Conservation (phyloP, 2,888 invertebrate species). For the Cryptosula pallasiana region DNA sequence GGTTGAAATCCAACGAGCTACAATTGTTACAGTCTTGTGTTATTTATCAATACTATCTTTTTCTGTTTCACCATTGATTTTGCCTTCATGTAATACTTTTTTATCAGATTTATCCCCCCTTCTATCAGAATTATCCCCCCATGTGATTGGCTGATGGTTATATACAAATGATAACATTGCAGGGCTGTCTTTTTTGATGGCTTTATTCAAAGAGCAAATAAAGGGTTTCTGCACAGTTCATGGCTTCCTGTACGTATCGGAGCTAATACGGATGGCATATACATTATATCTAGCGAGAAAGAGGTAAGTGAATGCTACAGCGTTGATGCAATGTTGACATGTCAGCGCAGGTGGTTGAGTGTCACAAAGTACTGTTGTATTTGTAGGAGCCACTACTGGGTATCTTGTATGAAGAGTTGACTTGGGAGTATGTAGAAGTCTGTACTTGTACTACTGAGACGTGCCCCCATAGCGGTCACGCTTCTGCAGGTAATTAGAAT, state of each 20-base stretch:
- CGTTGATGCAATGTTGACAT: not conserved
- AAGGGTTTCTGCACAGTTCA: slow-evolving; percentile 11
- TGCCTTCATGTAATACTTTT: too few species aligned
- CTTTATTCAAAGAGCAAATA: not conserved
- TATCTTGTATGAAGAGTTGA: slow-evolving; percentile 16
- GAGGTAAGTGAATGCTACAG: not conserved
- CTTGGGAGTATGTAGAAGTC: not conserved
- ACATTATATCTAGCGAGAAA: not conserved
- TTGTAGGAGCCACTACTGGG: slow-evolving; percentile 11
- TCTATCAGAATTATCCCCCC: too few species aligned
- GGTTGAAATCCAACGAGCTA: too few species aligned
- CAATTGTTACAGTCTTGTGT: too few species aligned
- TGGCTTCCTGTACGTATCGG: slow-evolving; percentile 6
- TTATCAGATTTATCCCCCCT: too few species aligned
- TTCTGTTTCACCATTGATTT: too few species aligned
- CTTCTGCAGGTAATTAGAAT: not conserved
- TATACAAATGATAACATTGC: too few species aligned
- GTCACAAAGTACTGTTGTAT: not conserved
- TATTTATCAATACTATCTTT: too few species aligned
- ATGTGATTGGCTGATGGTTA: too few species aligned
- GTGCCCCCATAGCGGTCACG: not conserved
- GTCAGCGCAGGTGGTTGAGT: not conserved
- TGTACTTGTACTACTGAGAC: not conserved
- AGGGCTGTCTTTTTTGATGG: slow-evolving; percentile 18
- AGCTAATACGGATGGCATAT: slow-evolving; percentile 16